phyloP scores from a whole-genome alignment of 2,797 vertebrate species.

The Tinamus major region DNA sequence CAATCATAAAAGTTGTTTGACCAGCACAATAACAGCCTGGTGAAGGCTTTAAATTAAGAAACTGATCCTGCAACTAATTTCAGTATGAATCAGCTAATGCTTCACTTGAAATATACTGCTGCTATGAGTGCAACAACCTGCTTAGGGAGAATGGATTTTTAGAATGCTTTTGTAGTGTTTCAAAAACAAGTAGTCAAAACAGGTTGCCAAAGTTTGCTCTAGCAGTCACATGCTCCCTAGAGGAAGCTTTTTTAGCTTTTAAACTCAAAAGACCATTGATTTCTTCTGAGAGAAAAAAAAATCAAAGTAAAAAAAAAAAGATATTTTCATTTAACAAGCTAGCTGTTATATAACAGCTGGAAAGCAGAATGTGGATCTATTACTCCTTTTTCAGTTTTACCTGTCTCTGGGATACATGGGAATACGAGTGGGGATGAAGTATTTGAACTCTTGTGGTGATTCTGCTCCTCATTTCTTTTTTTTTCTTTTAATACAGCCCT shows the following conservation, averaged over 20 bases:
- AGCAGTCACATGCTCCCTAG: accelerated
- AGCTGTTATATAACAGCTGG: not conserved
- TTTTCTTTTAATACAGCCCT: not conserved
- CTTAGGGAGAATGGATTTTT: not conserved
- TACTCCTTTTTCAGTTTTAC: not conserved
- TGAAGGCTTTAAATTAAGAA: not conserved
- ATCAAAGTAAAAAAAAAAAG: not conserved
- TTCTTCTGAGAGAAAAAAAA: not conserved
- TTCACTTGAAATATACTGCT: not conserved
- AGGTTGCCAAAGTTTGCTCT: not conserved
- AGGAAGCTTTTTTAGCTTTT: not conserved
- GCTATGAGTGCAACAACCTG: not conserved
- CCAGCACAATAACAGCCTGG: not conserved
- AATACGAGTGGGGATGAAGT: not conserved
- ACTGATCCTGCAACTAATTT: not conserved
- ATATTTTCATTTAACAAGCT: not conserved
- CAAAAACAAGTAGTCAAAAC: not conserved
- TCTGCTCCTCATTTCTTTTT: not conserved
- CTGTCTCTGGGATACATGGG: not conserved
- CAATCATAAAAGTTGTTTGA: not conserved
- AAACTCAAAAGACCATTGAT: not conserved
- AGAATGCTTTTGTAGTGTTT: not conserved
- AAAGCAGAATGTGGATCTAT: not conserved
- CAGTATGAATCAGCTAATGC: not conserved
- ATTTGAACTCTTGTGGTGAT: not conserved